phyloP scores from a whole-genome alignment of 2,113 vertebrate species.

The Andinoacara biseriatus region DNA sequence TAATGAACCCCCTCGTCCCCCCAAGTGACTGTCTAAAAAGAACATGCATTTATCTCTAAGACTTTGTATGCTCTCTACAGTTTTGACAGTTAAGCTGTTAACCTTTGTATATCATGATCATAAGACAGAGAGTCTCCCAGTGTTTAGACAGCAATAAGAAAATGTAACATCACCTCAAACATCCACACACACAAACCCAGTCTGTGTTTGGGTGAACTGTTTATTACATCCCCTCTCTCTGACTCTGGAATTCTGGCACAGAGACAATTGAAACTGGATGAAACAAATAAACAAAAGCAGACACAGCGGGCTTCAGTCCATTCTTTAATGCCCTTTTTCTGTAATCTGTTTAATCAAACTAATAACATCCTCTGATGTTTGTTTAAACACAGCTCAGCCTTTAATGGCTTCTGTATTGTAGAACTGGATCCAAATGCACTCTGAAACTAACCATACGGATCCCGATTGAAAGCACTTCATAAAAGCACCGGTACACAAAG shows the following conservation, averaged over 20 bases:
- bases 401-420: slow-evolving; percentile 53
- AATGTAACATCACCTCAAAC: slow-evolving; percentile 21
- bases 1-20: too few species aligned
- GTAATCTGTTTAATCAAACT: slow-evolving; percentile 62
- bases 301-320: not conserved
- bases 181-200: slow-evolving; percentile 18
- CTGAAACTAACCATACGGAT: slow-evolving; percentile 36
- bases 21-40: not conserved
- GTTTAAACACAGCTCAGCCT: slow-evolving; percentile 58
- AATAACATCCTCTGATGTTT: slow-evolving; percentile 71
- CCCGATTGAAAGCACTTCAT: slow-evolving; percentile 1
- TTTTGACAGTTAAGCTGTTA: not conserved
- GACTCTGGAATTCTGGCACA: slow-evolving; percentile 14
- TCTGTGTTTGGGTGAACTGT: slow-evolving; percentile 18
- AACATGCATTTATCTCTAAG: not conserved
- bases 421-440: slow-evolving; percentile 32
- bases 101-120: not conserved
- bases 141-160: slow-evolving; percentile 33
- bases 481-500: slow-evolving; percentile 12
- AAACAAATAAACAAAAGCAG: slow-evolving; percentile 52
- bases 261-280: slow-evolving; percentile 31
- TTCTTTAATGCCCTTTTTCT: slow-evolving; percentile 47
- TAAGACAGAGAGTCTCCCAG: not conserved
- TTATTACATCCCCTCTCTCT: slow-evolving; percentile 35
- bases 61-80: not conserved